Percentiles rank a stretch among this genome's conserved stretches.
Conservation (phyloP, 2,888 invertebrate genomes). For the Eilema depressum region DNA sequence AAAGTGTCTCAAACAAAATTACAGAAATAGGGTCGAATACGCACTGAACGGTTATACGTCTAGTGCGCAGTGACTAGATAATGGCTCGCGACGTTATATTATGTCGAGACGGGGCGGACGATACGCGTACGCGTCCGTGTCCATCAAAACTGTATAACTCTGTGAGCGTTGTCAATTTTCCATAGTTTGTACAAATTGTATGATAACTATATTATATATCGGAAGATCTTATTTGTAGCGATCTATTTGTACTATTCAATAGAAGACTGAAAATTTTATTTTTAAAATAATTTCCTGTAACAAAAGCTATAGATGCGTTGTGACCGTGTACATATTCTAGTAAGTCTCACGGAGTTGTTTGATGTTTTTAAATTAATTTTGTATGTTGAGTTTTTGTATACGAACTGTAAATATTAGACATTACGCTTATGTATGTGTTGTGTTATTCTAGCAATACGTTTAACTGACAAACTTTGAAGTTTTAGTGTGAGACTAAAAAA, state of each 20-base stretch:
- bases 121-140: neutral
- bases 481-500: constrained; percentile 53
- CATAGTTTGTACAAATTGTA: constrained; percentile 77
- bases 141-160: constrained; percentile 33
- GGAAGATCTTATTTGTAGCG: constrained; percentile 72
- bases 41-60: neutral
- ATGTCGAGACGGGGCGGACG: neutral
- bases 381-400: constrained; percentile 58
- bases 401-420: constrained; percentile 62
- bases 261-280: constrained; percentile 83
- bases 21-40: neutral
- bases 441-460: constrained; percentile 56
- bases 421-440: constrained; percentile 55
- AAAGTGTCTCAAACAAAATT: neutral
- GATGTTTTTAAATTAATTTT: constrained; percentile 52
- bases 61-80: neutral
- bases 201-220: constrained; percentile 70
- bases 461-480: constrained; percentile 50
- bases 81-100: neutral
- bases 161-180: constrained; percentile 56
- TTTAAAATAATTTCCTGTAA: constrained; percentile 72
- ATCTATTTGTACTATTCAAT: constrained; percentile 79
- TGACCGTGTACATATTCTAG: constrained; percentile 56
- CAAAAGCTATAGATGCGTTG: constrained; percentile 60
- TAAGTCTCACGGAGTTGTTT: constrained; percentile 48